Percentiles rank a stretch among this genome's conserved stretches.
Evolutionary conservation across 2,797 vertebrate species (phyloP).

Genomic region (Florisuga fusca): DNA sequence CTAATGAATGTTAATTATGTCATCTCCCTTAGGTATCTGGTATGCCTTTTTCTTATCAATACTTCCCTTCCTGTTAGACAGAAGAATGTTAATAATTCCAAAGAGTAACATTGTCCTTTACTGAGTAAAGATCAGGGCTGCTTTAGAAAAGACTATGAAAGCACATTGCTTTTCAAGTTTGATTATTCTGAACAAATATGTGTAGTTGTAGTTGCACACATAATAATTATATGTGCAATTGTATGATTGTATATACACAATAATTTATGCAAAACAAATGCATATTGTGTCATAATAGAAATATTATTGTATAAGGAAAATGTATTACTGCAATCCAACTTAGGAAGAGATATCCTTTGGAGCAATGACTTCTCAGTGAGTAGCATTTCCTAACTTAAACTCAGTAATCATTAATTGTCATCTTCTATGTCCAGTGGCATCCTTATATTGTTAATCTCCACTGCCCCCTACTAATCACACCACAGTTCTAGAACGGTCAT

Average conservation of each 20-base stretch:
- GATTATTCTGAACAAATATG: not conserved
- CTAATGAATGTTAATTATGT: constrained; percentile 73
- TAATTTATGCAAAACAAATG: not conserved
- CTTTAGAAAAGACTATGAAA: not conserved
- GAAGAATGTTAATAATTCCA: constrained; percentile 18
- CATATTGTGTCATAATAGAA: not conserved
- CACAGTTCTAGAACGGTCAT: not conserved
- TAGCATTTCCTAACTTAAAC: not conserved
- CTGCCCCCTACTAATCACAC: not conserved
- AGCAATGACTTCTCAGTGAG: not conserved
- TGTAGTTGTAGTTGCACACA: not conserved
- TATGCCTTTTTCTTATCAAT: constrained; percentile 43
- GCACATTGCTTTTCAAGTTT: not conserved
- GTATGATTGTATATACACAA: not conserved
- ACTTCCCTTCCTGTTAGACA: constrained; percentile 31
- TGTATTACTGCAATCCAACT: not conserved
- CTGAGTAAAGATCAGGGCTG: not conserved
- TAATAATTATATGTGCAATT: not conserved
- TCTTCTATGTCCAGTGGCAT: not conserved
- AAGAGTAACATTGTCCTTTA: not conserved
- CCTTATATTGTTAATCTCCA: not conserved
- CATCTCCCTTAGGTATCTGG: constrained; percentile 42
- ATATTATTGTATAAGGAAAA: not conserved
- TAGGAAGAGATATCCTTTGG: not conserved
- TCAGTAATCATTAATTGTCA: not conserved